Conservation (phyloP, 2,888 invertebrate species). For the Abrostola tripartita region DNA sequence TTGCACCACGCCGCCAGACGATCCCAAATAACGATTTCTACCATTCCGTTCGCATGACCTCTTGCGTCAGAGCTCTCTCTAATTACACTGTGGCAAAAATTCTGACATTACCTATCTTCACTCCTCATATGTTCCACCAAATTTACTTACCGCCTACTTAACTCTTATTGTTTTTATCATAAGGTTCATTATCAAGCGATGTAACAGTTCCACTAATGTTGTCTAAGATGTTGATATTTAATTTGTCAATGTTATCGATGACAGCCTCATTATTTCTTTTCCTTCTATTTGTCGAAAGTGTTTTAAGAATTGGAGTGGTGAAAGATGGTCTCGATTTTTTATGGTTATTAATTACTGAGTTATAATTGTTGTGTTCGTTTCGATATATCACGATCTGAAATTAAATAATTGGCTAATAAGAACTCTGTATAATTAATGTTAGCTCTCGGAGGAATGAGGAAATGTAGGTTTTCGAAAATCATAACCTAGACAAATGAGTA, state of each 20-base stretch:
- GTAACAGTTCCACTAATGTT: slow-evolving; percentile 15
- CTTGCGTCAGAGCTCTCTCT: slow-evolving; percentile 78
- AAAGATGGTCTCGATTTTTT: slow-evolving; percentile 67
- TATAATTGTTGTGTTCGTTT: slow-evolving; percentile 58
- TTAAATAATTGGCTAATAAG: slow-evolving; percentile 54
- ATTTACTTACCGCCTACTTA: slow-evolving; percentile 46
- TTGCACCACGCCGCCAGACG: slow-evolving; percentile 51
- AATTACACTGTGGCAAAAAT: slow-evolving; percentile 84
- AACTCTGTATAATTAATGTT: slow-evolving; percentile 49
- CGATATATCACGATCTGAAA: slow-evolving; percentile 50
- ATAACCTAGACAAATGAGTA: slow-evolving; percentile 20
- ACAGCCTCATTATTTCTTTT: slow-evolving; percentile 79
- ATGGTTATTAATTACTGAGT: slow-evolving; percentile 56
- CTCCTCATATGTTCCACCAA: slow-evolving; percentile 62
- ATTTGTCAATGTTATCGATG: slow-evolving; percentile 86
- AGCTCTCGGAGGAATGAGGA: slow-evolving; percentile 32
- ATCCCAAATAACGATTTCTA: slow-evolving; percentile 73
- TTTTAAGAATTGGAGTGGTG: slow-evolving; percentile 64
- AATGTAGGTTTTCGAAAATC: slow-evolving; percentile 25
- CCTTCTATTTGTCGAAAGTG: slow-evolving; percentile 71
- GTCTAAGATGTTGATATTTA: slow-evolving; percentile 77
- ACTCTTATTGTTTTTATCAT: slow-evolving; percentile 41
- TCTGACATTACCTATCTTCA: slow-evolving; percentile 73
- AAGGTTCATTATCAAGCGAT: slow-evolving; percentile 45
- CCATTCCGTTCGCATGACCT: slow-evolving; percentile 84